Evolutionary conservation across 2,888 invertebrate genomes (phyloP).

Genomic region (Lycophotia porphyrea): DNA sequence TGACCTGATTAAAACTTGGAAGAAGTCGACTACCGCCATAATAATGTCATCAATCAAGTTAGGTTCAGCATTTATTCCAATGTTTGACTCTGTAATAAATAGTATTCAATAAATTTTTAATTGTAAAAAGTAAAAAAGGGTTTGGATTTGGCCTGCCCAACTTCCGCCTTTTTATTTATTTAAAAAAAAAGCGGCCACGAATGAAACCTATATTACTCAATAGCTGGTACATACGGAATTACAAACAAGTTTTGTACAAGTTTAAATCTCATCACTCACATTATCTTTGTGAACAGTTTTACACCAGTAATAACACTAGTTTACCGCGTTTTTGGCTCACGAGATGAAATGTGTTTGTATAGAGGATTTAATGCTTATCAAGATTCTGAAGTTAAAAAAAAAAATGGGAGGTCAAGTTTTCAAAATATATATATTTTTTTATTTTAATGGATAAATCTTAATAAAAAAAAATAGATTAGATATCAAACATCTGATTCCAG

Average conservation of each 20-base stretch:
- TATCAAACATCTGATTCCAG: no score
- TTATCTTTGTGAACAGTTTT: neutral
- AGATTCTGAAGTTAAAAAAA: no score
- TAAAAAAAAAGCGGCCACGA: neutral
- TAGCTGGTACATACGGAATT: neutral
- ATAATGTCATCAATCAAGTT: slow-evolving; percentile 84
- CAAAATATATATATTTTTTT: no score
- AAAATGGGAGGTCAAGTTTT: no score
- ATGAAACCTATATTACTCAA: neutral
- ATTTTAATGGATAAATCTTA: no score
- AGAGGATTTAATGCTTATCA: neutral
- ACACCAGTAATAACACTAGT: neutral
- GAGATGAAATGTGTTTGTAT: neutral
- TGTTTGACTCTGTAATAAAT: slow-evolving; percentile 73
- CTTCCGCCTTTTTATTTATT: neutral
- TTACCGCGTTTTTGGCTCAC: neutral
- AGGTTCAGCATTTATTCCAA: slow-evolving; percentile 74
- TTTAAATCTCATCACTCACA: neutral
- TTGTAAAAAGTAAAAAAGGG: neutral
- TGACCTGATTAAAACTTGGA: slow-evolving; percentile 87
- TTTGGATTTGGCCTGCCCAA: neutral
- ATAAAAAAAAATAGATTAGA: no score
- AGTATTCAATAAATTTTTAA: neutral
- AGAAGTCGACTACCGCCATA: slow-evolving; percentile 84
- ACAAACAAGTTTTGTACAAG: neutral